phyloP scores from a whole-genome alignment of 2,113 vertebrate genomes.

The Porphyrio hochstetteri region DNA sequence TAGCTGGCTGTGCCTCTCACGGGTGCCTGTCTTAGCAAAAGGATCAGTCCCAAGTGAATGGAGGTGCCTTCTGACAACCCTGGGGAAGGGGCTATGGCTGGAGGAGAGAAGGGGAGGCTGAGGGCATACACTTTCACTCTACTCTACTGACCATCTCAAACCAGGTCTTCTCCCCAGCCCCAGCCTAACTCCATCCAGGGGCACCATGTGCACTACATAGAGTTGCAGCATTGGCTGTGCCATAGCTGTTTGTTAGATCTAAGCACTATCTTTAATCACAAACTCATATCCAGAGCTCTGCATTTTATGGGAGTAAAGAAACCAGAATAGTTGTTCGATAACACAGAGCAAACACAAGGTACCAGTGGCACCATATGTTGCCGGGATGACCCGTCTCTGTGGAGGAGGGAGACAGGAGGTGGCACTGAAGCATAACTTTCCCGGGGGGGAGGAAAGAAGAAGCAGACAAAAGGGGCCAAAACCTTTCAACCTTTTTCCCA shows the following conservation, averaged over 20 bases:
- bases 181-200: neutral
- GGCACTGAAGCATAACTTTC: neutral
- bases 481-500: neutral
- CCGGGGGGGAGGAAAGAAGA: neutral
- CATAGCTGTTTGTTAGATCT: neutral
- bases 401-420: neutral
- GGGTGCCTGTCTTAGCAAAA: neutral
- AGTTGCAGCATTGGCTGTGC: neutral
- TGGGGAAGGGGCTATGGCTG: neutral
- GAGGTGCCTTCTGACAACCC: neutral
- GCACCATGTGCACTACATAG: neutral
- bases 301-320: neutral
- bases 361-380: neutral
- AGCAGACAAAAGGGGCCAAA: neutral
- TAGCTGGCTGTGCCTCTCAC: neutral
- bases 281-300: neutral
- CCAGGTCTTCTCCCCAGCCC: fast-evolving
- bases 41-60: neutral
- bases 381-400: neutral
- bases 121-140: neutral
- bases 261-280: neutral
- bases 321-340: neutral
- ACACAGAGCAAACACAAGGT: neutral
- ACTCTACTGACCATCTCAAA: neutral
- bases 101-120: neutral